These are phyloP conservation scores for Agrotis ipsilon DNA, from an alignment of 2,888 invertebrate species.

Conservation along the genomic window DNA sequence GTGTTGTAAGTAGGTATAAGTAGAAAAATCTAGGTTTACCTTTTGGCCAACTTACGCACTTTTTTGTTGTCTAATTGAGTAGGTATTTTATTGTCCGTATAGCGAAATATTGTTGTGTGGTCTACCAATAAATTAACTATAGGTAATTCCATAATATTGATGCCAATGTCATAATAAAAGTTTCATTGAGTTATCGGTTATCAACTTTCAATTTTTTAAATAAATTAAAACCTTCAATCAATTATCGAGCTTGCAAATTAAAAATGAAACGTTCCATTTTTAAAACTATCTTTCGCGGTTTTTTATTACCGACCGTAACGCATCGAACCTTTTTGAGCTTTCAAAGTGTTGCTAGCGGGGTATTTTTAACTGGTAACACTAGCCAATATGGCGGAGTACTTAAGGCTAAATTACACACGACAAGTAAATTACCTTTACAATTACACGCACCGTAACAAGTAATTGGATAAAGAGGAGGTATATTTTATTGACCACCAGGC, in stretches of 20 bases:
- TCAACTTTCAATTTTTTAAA: neutral
- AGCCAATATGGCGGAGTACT: conserved; percentile 45
- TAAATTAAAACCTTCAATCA: conserved; percentile 4
- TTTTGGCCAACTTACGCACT: conserved; percentile 30
- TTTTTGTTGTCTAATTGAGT: conserved; percentile 9
- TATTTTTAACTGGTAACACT: conserved; percentile 43
- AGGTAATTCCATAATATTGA: conserved; percentile 29
- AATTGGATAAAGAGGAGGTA: conserved; percentile 73
- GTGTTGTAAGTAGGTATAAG: no score
- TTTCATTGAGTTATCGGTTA: conserved; percentile 8
- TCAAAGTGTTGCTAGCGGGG: neutral
- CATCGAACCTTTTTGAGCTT: conserved; percentile 1
- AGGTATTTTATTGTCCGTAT: conserved; percentile 27
- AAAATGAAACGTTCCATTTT: conserved; percentile 11
- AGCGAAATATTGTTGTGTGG: conserved; percentile 33
- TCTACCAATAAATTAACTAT: conserved; percentile 27
- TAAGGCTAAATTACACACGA: conserved; percentile 70
- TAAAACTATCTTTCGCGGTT: neutral
- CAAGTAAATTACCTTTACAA: conserved; percentile 74
- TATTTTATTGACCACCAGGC: conserved; percentile 44
- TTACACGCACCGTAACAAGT: conserved; percentile 69
- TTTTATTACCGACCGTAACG: neutral
- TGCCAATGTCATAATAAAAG: conserved; percentile 21
- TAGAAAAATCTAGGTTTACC: no score
- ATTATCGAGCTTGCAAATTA: neutral